Base-by-base conservation (phyloP, 2,797 vertebrate species). In the Potorous gilbertii region DNA sequence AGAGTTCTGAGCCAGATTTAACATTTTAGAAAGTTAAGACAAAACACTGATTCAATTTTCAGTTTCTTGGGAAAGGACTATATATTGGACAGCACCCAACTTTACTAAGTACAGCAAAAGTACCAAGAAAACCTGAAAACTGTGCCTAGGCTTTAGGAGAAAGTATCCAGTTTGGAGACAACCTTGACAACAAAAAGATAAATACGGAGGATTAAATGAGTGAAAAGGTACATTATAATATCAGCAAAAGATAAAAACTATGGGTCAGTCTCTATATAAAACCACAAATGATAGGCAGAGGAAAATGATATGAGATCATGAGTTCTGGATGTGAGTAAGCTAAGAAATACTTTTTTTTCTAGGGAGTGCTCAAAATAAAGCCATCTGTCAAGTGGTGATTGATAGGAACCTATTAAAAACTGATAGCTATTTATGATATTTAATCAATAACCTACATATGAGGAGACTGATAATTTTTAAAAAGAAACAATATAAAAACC, bases 31-130 rank as follows among this genome's bases (percentile, higher is more conserved):
- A 95, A 62, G 91, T 55, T 81, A 94, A 62, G 29, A 56, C 24
- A 95, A 96, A 95, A 93, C 87, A 90, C 0, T 11, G 66, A 89
- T 93, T 91, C 46, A 10, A 90, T 93, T 95, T 95, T 90, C 62
- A 18, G n/a, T 12, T 92, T 59, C 34, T 52, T 62, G 21, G 92
- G 31, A 62, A 55, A 91, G 95, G 87, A 90, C 1, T 16, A 90
- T 10, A 11, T 0, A 1, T 74, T 57, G 59, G 50, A 31, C 13
- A 54, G 34, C 29, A 91, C 57, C 90, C n/a, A 90, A 2, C 29
- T 94, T 94, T 90, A 74, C 4, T 10, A n/a, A 40, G 11, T 50
- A 50, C 56, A 5, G 29, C 5, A 55, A 90, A 93, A 21, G 9
- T 1, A 0, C 0, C 34, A 52, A 62, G 27, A 28, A 34, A 95